Evolutionary conservation across 2,888 invertebrate genomes (phyloP), one percentile per base, ranked within the genome.

Genomic region (Torymus texanus): DNA sequence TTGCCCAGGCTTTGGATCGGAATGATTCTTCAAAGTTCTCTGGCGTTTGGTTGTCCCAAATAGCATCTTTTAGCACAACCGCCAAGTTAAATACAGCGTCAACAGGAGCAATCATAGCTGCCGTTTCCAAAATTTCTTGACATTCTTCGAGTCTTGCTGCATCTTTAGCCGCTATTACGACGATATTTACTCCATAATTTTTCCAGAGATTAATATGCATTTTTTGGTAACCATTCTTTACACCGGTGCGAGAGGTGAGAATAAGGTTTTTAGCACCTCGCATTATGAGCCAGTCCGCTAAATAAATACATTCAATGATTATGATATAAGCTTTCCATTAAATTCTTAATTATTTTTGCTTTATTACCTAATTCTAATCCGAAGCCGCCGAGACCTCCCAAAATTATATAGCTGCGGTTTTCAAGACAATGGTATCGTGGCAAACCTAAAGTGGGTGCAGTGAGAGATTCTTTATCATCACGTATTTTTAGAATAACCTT

Each of bases 361-460:
- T 16, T 53, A 11, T 21, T 79, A 81, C 81, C 81, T 68, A 82
- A 90, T 89, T 98, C 98, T 67, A 98, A 91, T 5, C 98, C 98
- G 87, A 98, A 97, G 0, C 98, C 98, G 62, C 98, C 98, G 0
- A 98, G 92, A 63, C 98, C 97, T 13, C 96, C 95, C 0, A 94
- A 92, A 4, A 95, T 92, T 0, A 95, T 86, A 90, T 95, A 93
- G 12, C 92, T 81, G 86, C 91, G 85, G 84, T 92, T 88, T 21
- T 90, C 88, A n/a, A 89, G 84, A 82, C 93, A 93, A 59, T 91
- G 85, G 75, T 91, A 92, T 41, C 92, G 90, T 16, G 92, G 91
- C 1, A 92, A 82, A 5, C 92, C 93, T 13, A 85, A 82, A 2
- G 91, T 88, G 0, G 85, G 82, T 0, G 72, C 62, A 16, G 83